These are phyloP conservation scores for Nansenia antarctica DNA, from an alignment of 2,113 vertebrate genomes.

Conservation along the genomic window DNA sequence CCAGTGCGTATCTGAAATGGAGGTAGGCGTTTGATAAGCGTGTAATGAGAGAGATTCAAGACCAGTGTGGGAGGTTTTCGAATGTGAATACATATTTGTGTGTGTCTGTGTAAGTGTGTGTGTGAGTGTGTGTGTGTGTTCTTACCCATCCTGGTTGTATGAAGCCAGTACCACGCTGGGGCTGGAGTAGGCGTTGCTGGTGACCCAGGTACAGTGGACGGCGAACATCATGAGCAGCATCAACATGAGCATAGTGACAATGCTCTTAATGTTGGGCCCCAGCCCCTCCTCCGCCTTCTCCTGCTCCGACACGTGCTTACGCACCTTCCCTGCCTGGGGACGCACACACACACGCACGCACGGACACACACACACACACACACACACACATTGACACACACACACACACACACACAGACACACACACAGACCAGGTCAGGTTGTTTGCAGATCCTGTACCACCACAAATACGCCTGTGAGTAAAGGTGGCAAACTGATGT, in stretches of 20 bases:
- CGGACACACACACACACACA: background rate
- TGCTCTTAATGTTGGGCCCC: conserved; percentile 96
- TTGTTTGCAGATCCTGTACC: no score
- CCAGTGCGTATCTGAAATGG: no score
- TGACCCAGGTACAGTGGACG: conserved; percentile 99
- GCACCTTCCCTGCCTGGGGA: conserved; percentile 95
- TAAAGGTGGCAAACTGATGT: no score
- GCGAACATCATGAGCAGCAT: conserved; percentile 99
- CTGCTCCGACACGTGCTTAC: conserved; percentile 96
- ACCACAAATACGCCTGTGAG: no score
- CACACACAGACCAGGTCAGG: background rate
- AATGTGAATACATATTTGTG: background rate
- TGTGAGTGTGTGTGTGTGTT: background rate
- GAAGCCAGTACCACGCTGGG: conserved; percentile 96
- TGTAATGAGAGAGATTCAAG: no score
- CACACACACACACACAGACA: background rate
- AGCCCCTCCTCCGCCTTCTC: conserved; percentile 95
- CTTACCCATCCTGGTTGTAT: conserved; percentile 97
- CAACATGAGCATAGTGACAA: conserved; percentile 97
- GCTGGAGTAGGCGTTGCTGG: conserved; percentile 98
- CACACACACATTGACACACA: background rate
- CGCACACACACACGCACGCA: conserved; percentile 53
- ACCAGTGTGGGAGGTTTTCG: background rate
- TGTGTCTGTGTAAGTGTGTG: background rate
- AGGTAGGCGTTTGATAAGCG: no score